Percentiles rank a stretch among this genome's conserved stretches.
These are phyloP conservation scores for Syngnathus typhle DNA, from an alignment of 2,113 vertebrate genomes.

Conservation along the genomic window DNA sequence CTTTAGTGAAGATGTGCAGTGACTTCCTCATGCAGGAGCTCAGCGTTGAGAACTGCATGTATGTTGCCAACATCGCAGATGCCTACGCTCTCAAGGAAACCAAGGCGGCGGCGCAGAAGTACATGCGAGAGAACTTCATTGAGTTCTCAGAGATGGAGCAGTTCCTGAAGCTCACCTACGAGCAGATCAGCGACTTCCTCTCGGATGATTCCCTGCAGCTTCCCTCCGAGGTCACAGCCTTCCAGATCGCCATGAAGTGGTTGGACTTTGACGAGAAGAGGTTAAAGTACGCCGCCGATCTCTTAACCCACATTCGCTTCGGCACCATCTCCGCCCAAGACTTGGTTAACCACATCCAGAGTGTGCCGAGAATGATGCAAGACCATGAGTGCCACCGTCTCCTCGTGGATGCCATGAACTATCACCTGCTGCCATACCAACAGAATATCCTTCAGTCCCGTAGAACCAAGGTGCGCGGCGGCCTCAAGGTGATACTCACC, in stretches of 20 bases:
- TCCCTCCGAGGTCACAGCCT: slow-evolving; percentile 93
- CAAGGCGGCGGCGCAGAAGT: slow-evolving; percentile 87
- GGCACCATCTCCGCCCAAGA: slow-evolving; percentile 96
- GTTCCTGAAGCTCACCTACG: slow-evolving; percentile 96
- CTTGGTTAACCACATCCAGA: slow-evolving; percentile 92
- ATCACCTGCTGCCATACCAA: slow-evolving; percentile 92
- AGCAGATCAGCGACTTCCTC: slow-evolving; percentile 96
- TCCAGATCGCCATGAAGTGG: slow-evolving; percentile 98
- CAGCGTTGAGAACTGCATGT: slow-evolving; percentile 96
- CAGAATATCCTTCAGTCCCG: slow-evolving; percentile 97
- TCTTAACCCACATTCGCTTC: slow-evolving; percentile 89
- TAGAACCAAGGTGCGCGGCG: slow-evolving; percentile 94
- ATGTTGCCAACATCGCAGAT: slow-evolving; percentile 90
- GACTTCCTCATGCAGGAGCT: slow-evolving; percentile 94
- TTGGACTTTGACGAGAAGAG: slow-evolving; percentile 97
- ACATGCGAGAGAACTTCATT: slow-evolving; percentile 95
- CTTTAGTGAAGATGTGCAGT: slow-evolving; percentile 96
- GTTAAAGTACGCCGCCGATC: slow-evolving; percentile 86
- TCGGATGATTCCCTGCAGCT: slow-evolving; percentile 90
- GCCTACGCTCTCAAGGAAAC: slow-evolving; percentile 88
- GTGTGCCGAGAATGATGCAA: slow-evolving; percentile 96
- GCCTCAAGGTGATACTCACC: slow-evolving; percentile 86
- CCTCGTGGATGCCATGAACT: slow-evolving; percentile 98
- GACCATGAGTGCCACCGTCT: slow-evolving; percentile 93
- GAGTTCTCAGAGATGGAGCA: slow-evolving; percentile 98